phyloP scores from a whole-genome alignment of 2,888 invertebrate genomes.

The Hirtodrosophila confusa region DNA sequence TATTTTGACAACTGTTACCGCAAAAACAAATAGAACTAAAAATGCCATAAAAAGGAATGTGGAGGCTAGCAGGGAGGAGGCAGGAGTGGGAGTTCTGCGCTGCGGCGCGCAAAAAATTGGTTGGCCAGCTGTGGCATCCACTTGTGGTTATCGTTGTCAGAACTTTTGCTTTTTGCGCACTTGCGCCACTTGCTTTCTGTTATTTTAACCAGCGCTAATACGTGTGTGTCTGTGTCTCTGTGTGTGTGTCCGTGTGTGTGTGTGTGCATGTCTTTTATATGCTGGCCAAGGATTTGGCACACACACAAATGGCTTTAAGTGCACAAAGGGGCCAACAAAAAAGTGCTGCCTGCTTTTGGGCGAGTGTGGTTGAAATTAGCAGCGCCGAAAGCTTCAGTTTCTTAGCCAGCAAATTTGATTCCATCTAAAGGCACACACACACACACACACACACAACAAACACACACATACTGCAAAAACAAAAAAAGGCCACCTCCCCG shows the following conservation, averaged over 20 bases:
- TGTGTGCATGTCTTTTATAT: neutral
- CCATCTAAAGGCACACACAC: neutral
- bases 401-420: slow-evolving; percentile 30
- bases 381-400: slow-evolving; percentile 17
- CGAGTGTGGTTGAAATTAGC: slow-evolving; percentile 20
- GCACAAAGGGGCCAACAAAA: slow-evolving; percentile 13
- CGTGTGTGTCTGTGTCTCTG: slow-evolving; percentile 9
- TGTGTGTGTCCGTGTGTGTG: slow-evolving; percentile 14
- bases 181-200: slow-evolving; percentile 55
- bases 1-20: slow-evolving; percentile 78
- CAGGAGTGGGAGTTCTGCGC: neutral
- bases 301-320: slow-evolving; percentile 23
- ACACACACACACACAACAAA: too few species aligned
- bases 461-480: slow-evolving; percentile 4
- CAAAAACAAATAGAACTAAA: slow-evolving; percentile 57
- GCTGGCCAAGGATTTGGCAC: slow-evolving; percentile 15
- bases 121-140: slow-evolving; percentile 76
- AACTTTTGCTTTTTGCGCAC: slow-evolving; percentile 66
- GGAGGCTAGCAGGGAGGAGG: neutral
- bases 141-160: slow-evolving; percentile 77
- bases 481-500: neutral
- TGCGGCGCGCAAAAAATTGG: slow-evolving; percentile 25
- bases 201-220: slow-evolving; percentile 67
- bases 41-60: slow-evolving; percentile 35
- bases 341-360: slow-evolving; percentile 46